Evolutionary conservation across 2,113 vertebrate genomes (phyloP).

Genomic region (Gymnogyps californianus): DNA sequence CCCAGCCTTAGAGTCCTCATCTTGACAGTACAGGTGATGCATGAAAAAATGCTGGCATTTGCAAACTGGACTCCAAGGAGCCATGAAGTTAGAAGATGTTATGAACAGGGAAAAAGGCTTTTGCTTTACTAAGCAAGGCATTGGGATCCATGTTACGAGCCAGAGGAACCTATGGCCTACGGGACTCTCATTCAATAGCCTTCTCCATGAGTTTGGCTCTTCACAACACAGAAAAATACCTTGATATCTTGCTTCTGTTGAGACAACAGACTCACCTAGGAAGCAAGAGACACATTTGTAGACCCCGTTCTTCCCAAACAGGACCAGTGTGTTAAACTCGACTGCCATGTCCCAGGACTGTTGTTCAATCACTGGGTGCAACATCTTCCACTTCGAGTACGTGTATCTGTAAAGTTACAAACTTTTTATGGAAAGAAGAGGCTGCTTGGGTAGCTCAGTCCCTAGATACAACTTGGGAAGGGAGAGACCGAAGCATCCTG

Average conservation of each 20-base stretch:
- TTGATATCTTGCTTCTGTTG: neutral
- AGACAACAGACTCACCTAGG: neutral
- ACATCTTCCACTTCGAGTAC: neutral
- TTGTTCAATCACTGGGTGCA: neutral
- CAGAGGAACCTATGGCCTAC: neutral
- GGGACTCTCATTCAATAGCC: neutral
- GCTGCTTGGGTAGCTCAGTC: neutral
- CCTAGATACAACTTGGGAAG: neutral
- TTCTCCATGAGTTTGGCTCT: neutral
- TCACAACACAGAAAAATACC: neutral
- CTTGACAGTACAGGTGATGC: neutral
- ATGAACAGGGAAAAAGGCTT: accelerated
- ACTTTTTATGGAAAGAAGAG: neutral
- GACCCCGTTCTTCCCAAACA: neutral
- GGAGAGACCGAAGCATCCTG: neutral
- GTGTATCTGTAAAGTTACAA: neutral
- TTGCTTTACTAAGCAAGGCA: neutral
- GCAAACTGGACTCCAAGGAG: neutral
- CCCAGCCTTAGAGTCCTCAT: neutral
- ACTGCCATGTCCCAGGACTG: neutral
- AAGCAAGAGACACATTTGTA: neutral
- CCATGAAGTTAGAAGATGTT: neutral
- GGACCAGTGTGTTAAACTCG: accelerated
- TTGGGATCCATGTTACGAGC: neutral
- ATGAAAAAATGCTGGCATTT: neutral